Base-by-base conservation (phyloP, 2,888 invertebrate genomes). In the Aethes cnicana region DNA sequence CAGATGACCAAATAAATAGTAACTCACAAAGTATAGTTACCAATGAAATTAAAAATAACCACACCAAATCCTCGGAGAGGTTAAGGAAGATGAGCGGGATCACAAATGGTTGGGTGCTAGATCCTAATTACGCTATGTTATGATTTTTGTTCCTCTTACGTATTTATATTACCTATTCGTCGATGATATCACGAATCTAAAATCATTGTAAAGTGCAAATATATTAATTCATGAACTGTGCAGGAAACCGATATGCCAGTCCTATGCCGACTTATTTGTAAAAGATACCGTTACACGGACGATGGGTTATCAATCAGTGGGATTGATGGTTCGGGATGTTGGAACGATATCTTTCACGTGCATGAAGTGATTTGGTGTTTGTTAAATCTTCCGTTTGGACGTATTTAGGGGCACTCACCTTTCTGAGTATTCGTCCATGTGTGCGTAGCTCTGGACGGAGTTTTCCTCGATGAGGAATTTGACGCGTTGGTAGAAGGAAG, bases 391-490 rank as follows among this genome's bases (percentile, higher is more conserved):
- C 60, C 53, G 9, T 12, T 14, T 43, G 16, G 47, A 54, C 54
- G 57, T 58, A 61, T 62, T 63, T 62, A 58, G 53, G 54, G 64
- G 74, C 84, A 93, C 95, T 94, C 93, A 98, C 98, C 97, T 98
- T 91, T 98, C 98, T 76, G 97, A 97, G 91, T 98, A 99, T 89
- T 98, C 97, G 89, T 97, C 96, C 92, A 96, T 95, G 81, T 98
- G 97, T 42, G 98, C 98, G 89, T 99, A 99, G 75, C 97, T 97
- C 90, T 99, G 99, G 55, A 99, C 98, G 59, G 98, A 98, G 85
- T 98, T 97, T 84, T 98, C 98, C 90, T 99, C 98, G 62, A 99
- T 97, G 65, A 99, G 94, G 90, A 99, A 99, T 81, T 97, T 96
- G 84, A 98, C 98, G 49, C 98, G 93, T 80, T 99, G 98, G 81